A percentile compares a stretch with the other conserved stretches of the same genome.
Evolutionary conservation across 2,888 invertebrate species (phyloP).

Genomic region (Watsonalla binaria): DNA sequence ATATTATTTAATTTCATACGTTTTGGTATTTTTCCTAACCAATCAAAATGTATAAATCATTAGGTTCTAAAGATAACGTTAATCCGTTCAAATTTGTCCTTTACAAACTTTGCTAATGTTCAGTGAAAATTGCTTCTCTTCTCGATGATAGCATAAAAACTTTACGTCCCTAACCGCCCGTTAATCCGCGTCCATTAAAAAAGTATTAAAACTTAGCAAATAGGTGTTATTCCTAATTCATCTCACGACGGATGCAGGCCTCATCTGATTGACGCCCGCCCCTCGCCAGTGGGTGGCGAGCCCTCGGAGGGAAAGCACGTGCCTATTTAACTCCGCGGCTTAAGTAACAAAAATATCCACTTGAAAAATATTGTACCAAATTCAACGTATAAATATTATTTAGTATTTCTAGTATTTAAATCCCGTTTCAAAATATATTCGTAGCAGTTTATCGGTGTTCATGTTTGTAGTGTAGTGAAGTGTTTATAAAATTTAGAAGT

Average conservation of each 20-base stretch:
- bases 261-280: conserved; percentile 29
- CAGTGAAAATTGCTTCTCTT: too few relatives aligned
- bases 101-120: too few relatives aligned
- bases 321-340: conserved; percentile 1
- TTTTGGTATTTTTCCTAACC: too few relatives aligned
- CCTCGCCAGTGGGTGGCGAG: conserved; percentile 26
- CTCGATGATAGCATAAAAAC: too few relatives aligned
- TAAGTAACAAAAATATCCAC: not conserved
- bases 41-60: too few relatives aligned
- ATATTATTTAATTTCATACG: too few relatives aligned
- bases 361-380: too few relatives aligned
- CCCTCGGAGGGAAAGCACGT: conserved; percentile 13
- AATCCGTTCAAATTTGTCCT: too few relatives aligned
- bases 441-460: conserved; percentile 20
- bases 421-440: not conserved
- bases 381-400: too few relatives aligned
- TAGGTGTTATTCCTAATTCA: conserved; percentile 49
- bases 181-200: conserved; percentile 39
- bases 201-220: conserved; percentile 18
- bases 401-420: too few relatives aligned
- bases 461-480: conserved; percentile 11
- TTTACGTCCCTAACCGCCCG: conserved; percentile 4
- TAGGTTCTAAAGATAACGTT: too few relatives aligned
- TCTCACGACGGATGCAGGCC: conserved; percentile 36
- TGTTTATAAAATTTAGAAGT: conserved; percentile 6